Base-by-base conservation (phyloP, 2,888 invertebrate species). In the Rhingia rostrata region DNA sequence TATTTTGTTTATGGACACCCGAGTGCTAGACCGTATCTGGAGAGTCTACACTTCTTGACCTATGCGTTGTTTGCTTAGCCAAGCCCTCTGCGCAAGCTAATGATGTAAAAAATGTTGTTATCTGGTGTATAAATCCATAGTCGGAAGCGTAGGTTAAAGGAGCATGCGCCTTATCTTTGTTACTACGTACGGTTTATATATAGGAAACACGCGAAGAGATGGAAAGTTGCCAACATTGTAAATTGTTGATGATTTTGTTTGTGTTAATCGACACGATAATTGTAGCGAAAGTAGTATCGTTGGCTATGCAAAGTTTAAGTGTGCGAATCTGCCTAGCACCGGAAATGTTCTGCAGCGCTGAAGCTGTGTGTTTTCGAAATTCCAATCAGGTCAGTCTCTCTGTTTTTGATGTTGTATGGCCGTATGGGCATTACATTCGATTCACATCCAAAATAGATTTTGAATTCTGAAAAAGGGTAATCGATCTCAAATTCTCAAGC, bases 161-260 rank as follows among this genome's bases (percentile, higher is more conserved):
- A 10, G 47, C 12, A 4, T 12, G 7, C 4, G 51, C 51, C 41
- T 72, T 72, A 35, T 66, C 66, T 3, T 12, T 32, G 41, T 10
- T 51, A 53, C n/a, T 66, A 33, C 9, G 22, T 51, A 35, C 51
- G 51, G 10, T 7, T n/a, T 70, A 30, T 49, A 58, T 49, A 30
- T 12, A 49, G 30, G 5, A 32, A 69, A 32, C 37, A 7, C 32
- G 32, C 30, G 32, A 51, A 0, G 4, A n/a, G 4, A 9, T 61
- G 51, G 53, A n/a, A 41, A 61, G n/a, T 12, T 49, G 43, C 51
- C 60, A 72, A 12, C n/a, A 35, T 51, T 41, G 6, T 4, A 33
- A 41, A 70, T 70, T 70, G n/a, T n/a, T n/a, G n/a, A n/a, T n/a
- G n/a, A 70, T 60, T 22, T 22, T 22, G 22, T 22, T 22, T 22